phyloP scores from a whole-genome alignment of 1,140 invertebrate genomes.

The Chionoecetes opilio region DNA sequence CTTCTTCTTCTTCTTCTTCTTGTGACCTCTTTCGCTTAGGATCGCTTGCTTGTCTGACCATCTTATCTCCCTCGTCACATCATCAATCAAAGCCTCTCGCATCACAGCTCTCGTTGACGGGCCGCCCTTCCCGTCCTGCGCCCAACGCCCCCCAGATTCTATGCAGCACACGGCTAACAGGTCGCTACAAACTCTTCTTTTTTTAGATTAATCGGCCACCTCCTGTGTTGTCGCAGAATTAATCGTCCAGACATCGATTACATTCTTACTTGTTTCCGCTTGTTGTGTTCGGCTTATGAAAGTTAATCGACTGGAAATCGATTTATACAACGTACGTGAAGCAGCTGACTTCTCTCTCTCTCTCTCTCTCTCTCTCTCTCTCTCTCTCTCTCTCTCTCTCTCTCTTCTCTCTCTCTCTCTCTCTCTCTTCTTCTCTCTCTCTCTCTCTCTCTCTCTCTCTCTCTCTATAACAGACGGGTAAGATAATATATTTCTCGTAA shows the following conservation, averaged over 20 bases:
- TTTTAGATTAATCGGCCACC: not conserved
- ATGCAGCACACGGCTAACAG: not conserved
- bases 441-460: too few species aligned
- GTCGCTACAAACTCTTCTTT: not conserved
- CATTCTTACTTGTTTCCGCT: not conserved
- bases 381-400: too few species aligned
- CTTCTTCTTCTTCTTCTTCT: too few species aligned
- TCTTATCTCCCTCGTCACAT: not conserved
- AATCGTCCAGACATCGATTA: slow-evolving; percentile 20
- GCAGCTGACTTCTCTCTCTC: not conserved
- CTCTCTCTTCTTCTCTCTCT: not conserved
- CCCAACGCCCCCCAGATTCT: not conserved
- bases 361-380: too few species aligned
- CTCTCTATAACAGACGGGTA: too few species aligned
- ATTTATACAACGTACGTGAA: not conserved
- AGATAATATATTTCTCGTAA: too few species aligned
- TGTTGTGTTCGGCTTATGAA: not conserved
- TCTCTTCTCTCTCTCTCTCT: too few species aligned
- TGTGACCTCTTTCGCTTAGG: too few species aligned
- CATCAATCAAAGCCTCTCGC: not conserved
- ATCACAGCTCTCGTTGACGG: not conserved
- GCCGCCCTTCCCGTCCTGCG: not conserved
- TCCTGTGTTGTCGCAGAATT: not conserved
- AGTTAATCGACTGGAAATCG: slow-evolving; percentile 1
- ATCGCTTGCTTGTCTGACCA: too few species aligned